phyloP scores from a whole-genome alignment of 2,888 invertebrate genomes.

The Ametastegia equiseti region DNA sequence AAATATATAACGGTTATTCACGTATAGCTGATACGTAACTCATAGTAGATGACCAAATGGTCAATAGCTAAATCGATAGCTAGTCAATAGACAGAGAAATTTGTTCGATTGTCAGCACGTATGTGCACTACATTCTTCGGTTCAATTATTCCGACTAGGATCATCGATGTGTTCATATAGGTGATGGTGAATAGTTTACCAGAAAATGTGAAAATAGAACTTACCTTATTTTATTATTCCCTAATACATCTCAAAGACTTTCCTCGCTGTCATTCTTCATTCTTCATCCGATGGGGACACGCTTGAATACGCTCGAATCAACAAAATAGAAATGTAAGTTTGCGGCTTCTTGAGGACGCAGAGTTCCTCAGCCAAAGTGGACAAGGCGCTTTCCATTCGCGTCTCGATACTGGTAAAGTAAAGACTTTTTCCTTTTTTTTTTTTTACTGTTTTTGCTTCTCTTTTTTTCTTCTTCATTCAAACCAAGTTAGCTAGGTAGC shows the following conservation, averaged over 20 bases:
- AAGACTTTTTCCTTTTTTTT: background rate
- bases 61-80: too few species aligned
- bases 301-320: slow-evolving; percentile 31
- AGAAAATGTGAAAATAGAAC: too few species aligned
- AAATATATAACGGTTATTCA: background rate
- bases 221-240: too few species aligned
- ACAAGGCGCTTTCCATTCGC: slow-evolving; percentile 41
- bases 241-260: background rate
- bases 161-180: too few species aligned
- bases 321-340: slow-evolving; percentile 34
- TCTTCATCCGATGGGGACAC: slow-evolving; percentile 11
- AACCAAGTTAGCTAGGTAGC: slow-evolving; percentile 18
- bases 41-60: background rate
- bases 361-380: slow-evolving; percentile 18
- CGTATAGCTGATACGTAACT: background rate
- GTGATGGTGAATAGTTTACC: too few species aligned
- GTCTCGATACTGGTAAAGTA: background rate
- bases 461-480: background rate
- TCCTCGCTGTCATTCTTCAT: background rate
- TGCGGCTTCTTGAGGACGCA: slow-evolving; percentile 27
- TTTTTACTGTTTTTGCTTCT: background rate
- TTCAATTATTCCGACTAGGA: too few species aligned
- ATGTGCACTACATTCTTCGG: too few species aligned
- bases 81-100: too few species aligned
- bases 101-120: too few species aligned